Evolutionary conservation across 2,797 vertebrate species (phyloP).

Genomic region (Gambelia wislizenii): DNA sequence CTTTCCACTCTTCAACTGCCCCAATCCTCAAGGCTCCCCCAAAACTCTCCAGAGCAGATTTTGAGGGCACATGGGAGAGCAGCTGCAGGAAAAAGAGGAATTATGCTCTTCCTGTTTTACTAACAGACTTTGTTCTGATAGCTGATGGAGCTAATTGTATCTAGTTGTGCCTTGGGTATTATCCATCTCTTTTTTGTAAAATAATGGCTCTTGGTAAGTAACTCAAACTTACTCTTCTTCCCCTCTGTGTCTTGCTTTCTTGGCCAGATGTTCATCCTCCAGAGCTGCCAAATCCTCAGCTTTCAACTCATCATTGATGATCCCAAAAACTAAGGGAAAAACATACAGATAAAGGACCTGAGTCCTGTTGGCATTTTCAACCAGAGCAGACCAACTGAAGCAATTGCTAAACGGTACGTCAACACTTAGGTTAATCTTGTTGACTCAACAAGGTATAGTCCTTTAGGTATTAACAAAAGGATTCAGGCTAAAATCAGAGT

Average conservation of each 20-base stretch:
- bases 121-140: background rate
- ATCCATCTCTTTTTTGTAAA: background rate
- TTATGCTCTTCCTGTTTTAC: background rate
- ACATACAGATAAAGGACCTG: background rate
- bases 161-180: background rate
- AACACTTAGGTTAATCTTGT: no score
- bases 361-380: no score
- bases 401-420: no score
- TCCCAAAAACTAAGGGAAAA: constrained; percentile 83
- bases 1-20: no score
- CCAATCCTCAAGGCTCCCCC: background rate
- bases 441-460: no score
- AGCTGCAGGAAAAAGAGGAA: background rate
- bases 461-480: no score
- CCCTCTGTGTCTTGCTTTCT: constrained; percentile 84
- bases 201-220: background rate
- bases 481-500: background rate
- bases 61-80: no score
- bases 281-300: constrained; percentile 72
- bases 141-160: background rate
- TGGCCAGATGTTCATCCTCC: constrained; percentile 87
- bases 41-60: background rate
- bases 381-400: no score
- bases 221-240: constrained; percentile 81
- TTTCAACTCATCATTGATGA: constrained; percentile 82